phyloP scores from a whole-genome alignment of 2,888 invertebrate species.

The Dasypolia templi region DNA sequence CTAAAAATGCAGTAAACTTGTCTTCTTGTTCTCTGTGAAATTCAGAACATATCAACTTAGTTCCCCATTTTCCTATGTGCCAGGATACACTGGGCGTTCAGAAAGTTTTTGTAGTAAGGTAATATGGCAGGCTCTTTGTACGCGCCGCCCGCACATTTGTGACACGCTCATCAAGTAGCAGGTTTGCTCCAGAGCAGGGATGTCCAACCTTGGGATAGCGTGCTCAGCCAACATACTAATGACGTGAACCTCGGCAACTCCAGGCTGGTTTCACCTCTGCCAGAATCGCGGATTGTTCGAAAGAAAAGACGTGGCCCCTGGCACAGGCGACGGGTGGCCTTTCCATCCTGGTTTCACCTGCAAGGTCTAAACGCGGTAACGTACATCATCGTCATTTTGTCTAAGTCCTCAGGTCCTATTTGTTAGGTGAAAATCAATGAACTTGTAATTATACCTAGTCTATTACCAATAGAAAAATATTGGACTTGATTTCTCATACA shows the following conservation, averaged over 20 bases:
- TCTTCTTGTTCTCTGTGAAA: not conserved
- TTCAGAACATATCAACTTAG: not conserved
- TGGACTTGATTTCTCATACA: not conserved
- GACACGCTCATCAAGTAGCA: conserved; percentile 53
- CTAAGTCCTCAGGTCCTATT: too few species aligned
- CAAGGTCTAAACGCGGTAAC: not conserved
- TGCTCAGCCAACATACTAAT: not conserved
- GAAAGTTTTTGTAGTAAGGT: conserved; percentile 40
- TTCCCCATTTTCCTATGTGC: not conserved
- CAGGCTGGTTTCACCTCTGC: too few species aligned
- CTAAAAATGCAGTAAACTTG: not conserved
- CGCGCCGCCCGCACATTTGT: conserved; percentile 53
- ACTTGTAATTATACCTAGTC: not conserved
- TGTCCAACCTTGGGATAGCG: conserved; percentile 12
- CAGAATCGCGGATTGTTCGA: too few species aligned
- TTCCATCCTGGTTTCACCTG: too few species aligned
- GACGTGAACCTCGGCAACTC: not conserved
- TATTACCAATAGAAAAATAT: not conserved
- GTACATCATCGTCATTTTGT: too few species aligned
- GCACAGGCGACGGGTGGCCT: too few species aligned
- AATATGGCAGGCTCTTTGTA: conserved; percentile 48
- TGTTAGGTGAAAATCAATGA: not conserved
- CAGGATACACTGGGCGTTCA: conserved; percentile 17
- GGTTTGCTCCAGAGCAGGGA: conserved; percentile 35
- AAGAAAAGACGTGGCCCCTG: too few species aligned